Conservation (phyloP, 2,888 invertebrate species). For the Calephelis perditalis region DNA sequence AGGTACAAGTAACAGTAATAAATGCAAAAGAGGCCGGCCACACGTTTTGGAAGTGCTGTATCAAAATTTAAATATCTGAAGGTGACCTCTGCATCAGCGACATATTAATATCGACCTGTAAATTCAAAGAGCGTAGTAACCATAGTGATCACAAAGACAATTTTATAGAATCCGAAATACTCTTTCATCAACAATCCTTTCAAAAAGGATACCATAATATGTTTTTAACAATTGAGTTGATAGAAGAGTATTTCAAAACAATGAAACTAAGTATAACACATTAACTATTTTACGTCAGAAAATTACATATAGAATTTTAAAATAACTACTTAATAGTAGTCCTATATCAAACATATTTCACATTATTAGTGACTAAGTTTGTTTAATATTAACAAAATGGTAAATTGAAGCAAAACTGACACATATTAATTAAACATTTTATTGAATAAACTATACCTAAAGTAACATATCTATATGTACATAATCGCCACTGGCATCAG, state of each 20-base stretch:
- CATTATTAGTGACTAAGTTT: constrained; percentile 7
- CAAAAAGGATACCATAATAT: not conserved
- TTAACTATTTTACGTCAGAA: not conserved
- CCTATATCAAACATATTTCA: not conserved
- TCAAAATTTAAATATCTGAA: constrained; percentile 61
- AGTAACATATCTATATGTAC: too few relatives aligned
- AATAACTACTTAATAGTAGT: not conserved
- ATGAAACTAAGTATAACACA: constrained; percentile 3
- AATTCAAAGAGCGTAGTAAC: constrained; percentile 73
- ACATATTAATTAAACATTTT: not conserved
- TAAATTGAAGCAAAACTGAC: not conserved
- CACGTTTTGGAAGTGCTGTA: constrained; percentile 53
- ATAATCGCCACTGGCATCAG: too few relatives aligned
- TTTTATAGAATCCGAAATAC: constrained; percentile 17
- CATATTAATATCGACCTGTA: constrained; percentile 78
- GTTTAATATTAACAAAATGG: constrained; percentile 5
- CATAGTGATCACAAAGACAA: constrained; percentile 39
- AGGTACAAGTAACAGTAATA: constrained; percentile 46
- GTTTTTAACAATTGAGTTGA: constrained; percentile 12
- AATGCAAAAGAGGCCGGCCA: constrained; percentile 60
- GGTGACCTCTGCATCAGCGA: constrained; percentile 61
- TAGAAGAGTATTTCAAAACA: constrained; percentile 10
- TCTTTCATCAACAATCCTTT: constrained; percentile 15
- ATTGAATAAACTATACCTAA: not conserved
- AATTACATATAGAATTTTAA: constrained; percentile 3